Conservation (phyloP, 1,140 invertebrate genomes). For the Argopecten irradians region DNA sequence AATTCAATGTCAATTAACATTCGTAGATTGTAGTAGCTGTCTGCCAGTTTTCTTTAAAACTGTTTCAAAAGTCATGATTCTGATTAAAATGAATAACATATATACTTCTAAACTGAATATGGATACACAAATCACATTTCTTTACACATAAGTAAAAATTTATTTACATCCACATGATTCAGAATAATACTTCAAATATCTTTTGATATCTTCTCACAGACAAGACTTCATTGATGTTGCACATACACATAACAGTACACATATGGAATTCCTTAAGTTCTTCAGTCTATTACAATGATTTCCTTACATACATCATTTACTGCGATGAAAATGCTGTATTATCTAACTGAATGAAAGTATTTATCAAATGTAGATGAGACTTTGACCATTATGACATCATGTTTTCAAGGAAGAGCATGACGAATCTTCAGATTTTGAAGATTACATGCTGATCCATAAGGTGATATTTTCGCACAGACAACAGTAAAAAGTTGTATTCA, state of each 20-base stretch:
- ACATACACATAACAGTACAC: no score
- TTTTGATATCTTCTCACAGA: neutral
- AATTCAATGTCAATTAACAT: neutral
- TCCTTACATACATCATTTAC: neutral
- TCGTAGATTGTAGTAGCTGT: neutral
- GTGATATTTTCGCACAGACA: neutral
- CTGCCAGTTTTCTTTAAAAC: neutral
- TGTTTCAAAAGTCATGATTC: neutral
- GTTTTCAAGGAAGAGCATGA: neutral
- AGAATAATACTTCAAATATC: neutral
- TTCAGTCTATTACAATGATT: neutral
- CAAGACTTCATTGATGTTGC: neutral
- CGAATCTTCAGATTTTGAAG: neutral
- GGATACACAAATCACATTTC: neutral
- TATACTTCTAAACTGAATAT: neutral
- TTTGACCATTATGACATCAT: neutral
- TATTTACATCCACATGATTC: neutral
- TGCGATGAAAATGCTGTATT: neutral
- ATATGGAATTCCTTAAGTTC: neutral
- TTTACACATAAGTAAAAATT: neutral
- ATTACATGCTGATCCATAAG: neutral
- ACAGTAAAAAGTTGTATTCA: neutral
- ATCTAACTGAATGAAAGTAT: neutral
- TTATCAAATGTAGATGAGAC: neutral
- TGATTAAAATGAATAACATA: neutral